Evolutionary conservation across 2,888 invertebrate species (phyloP).

Genomic region (Sminthurinus aureus): DNA sequence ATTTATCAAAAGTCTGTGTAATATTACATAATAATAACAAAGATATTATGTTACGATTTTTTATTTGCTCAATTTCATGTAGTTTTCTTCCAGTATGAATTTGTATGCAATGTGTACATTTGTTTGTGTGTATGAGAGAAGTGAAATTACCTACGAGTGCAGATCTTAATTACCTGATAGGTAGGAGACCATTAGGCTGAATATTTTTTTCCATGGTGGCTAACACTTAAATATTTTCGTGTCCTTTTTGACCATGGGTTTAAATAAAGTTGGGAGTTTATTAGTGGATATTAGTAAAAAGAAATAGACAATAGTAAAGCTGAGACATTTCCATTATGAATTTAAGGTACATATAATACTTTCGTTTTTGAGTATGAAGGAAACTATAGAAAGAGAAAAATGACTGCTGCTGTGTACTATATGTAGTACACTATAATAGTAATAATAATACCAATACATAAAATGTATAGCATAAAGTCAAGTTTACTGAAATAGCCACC

Average conservation of each 20-base stretch:
- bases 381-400: not conserved
- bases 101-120: too few species aligned
- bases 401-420: not conserved
- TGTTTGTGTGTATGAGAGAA: not conserved
- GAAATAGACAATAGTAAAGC: not conserved
- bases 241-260: not conserved
- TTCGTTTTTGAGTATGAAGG: not conserved
- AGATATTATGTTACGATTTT: too few species aligned
- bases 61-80: too few species aligned
- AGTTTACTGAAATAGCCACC: not conserved
- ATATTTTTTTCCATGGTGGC: conserved; percentile 23
- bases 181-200: conserved; percentile 10
- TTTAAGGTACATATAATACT: not conserved
- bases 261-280: not conserved
- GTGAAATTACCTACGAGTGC: not conserved
- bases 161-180: conserved; percentile 45
- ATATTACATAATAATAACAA: too few species aligned
- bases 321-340: not conserved
- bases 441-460: not conserved
- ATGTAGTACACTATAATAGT: not conserved
- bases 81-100: too few species aligned
- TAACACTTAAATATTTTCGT: not conserved
- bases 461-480: not conserved
- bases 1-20: too few species aligned
- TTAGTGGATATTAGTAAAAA: not conserved